Evolutionary conservation across 2,888 invertebrate species (phyloP).

Genomic region (Yponomeuta cagnagella): DNA sequence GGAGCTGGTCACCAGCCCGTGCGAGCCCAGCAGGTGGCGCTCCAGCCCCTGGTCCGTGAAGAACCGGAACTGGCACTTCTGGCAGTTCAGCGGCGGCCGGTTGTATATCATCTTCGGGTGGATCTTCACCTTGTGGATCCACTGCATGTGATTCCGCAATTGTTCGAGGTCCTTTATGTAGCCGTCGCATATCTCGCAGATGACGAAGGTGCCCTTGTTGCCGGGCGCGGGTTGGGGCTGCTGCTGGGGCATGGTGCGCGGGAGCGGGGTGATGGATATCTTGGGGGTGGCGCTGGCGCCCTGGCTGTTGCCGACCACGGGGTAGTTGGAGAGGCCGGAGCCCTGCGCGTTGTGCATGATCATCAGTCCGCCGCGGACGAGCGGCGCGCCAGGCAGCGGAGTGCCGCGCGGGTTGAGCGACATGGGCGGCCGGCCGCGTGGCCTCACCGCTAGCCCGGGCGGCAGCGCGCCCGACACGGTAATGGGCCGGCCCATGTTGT

Average conservation of each 20-base stretch:
- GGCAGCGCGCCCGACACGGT: slow-evolving; percentile 45
- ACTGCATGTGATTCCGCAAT: slow-evolving; percentile 96
- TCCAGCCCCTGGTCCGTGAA: slow-evolving; percentile 98
- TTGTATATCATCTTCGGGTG: slow-evolving; percentile 98
- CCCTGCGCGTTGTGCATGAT: slow-evolving; percentile 79
- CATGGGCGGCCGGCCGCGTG: slow-evolving; percentile 67
- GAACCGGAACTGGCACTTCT: slow-evolving; percentile 96
- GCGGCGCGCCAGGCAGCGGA: slow-evolving; percentile 63
- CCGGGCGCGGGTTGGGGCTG: slow-evolving; percentile 55
- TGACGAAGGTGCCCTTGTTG: slow-evolving; percentile 91
- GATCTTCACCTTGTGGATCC: slow-evolving; percentile 98
- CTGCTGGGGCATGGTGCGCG: slow-evolving; percentile 77
- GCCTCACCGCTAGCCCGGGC: slow-evolving; percentile 54
- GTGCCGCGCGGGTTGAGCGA: slow-evolving; percentile 42
- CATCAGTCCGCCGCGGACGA: slow-evolving; percentile 77
- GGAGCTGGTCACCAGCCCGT: slow-evolving; percentile 95
- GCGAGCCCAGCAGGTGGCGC: slow-evolving; percentile 94
- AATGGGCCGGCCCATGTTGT: slow-evolving; percentile 56
- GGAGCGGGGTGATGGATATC: slow-evolving; percentile 93
- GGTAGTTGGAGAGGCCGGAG: slow-evolving; percentile 59
- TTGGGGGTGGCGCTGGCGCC: slow-evolving; percentile 83
- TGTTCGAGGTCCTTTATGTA: slow-evolving; percentile 97
- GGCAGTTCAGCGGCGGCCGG: slow-evolving; percentile 95
- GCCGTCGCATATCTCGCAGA: slow-evolving; percentile 98
- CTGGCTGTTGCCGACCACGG: slow-evolving; percentile 44